Evolutionary conservation across 2,113 vertebrate species (phyloP).

Genomic region (Mystacornis crossleyi): DNA sequence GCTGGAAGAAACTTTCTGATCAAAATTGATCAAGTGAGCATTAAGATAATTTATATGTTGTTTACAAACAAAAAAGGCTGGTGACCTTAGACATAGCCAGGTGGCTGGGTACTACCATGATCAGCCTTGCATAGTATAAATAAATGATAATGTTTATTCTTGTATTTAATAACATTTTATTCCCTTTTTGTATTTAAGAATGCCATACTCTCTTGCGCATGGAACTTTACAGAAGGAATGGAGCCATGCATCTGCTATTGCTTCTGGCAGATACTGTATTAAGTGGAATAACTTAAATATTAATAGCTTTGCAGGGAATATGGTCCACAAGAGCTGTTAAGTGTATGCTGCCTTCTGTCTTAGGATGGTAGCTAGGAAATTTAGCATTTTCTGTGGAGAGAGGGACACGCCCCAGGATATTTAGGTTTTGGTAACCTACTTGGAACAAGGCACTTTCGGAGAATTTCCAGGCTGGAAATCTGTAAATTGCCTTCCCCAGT

Average conservation of each 20-base stretch:
- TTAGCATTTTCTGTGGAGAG: not conserved
- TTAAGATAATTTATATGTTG: not conserved
- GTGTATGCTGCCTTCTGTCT: not conserved
- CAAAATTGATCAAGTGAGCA: not conserved
- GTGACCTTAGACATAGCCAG: not conserved
- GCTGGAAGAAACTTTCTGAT: not conserved
- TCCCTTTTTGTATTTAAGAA: not conserved
- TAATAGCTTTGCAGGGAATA: conserved; percentile 21
- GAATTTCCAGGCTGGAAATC: not conserved
- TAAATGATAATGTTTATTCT: not conserved
- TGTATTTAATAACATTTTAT: not conserved
- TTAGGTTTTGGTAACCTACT: conserved; percentile 29
- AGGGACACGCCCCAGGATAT: not conserved
- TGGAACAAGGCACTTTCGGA: not conserved
- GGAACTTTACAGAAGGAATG: not conserved
- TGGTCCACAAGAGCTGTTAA: not conserved
- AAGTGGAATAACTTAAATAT: conserved; percentile 34
- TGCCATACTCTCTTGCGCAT: not conserved
- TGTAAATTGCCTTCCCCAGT: not conserved
- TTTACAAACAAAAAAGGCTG: not conserved
- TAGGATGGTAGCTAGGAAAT: not conserved
- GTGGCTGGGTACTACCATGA: not conserved
- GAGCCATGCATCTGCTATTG: not conserved
- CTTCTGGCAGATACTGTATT: conserved; percentile 40
- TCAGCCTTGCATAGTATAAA: not conserved